These are phyloP conservation scores for Urocynchramus pylzowi DNA, from an alignment of 2,113 vertebrate genomes.

Conservation along the genomic window DNA sequence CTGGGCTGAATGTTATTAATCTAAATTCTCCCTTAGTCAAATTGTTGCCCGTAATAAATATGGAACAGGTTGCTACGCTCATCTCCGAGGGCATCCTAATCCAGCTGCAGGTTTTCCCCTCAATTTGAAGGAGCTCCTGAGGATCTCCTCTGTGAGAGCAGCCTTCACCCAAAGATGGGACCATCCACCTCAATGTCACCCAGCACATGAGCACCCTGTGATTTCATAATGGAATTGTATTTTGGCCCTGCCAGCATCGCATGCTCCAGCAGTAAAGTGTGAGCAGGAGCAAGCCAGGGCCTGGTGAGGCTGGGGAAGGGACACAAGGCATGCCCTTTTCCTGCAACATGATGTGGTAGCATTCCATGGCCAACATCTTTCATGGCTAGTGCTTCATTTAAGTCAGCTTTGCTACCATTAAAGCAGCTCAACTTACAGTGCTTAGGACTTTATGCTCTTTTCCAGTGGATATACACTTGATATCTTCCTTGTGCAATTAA, in stretches of 20 bases:
- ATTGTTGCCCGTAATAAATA: constrained; percentile 95
- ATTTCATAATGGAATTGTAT: not conserved
- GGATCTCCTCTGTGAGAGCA: not conserved
- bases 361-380: not conserved
- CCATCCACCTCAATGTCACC: accelerated
- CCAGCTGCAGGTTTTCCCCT: constrained; percentile 58
- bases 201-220: accelerated
- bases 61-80: constrained; percentile 84
- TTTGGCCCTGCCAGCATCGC: accelerated
- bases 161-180: not conserved
- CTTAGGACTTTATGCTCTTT: not conserved
- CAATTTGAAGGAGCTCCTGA: not conserved
- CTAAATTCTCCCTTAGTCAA: constrained; percentile 96
- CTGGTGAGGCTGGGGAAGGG: accelerated
- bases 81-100: constrained; percentile 79
- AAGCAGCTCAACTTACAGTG: not conserved
- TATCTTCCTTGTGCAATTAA: not conserved
- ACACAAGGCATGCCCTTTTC: accelerated
- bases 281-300: not conserved
- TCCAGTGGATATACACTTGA: not conserved
- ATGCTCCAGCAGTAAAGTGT: not conserved
- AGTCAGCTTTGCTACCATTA: not conserved
- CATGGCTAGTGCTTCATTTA: not conserved
- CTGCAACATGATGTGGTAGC: accelerated
- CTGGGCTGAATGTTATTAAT: constrained; percentile 92